phyloP scores from a whole-genome alignment of 2,797 vertebrate genomes.

The Helicolenus hilgendorfi region DNA sequence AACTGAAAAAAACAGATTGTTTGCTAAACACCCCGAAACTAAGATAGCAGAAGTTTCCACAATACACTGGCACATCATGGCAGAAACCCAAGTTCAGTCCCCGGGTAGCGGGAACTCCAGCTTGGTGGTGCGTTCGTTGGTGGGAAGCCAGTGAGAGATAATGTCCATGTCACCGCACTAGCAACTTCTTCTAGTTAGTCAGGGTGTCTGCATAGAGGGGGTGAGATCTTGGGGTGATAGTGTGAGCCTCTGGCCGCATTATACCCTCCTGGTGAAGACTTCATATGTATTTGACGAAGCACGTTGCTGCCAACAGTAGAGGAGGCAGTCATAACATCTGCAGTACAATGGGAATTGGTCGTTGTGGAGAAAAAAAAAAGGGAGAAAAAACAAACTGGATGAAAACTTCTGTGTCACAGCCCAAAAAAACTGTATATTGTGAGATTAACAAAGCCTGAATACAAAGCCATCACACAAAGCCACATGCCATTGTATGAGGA shows the following conservation, averaged over 20 bases:
- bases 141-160: neutral
- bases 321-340: neutral
- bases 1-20: neutral
- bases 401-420: neutral
- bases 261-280: neutral
- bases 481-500: neutral
- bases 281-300: neutral
- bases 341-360: neutral
- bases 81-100: neutral
- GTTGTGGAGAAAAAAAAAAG: neutral
- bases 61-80: neutral
- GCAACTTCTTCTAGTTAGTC: neutral
- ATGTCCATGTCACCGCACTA: neutral
- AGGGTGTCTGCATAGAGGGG: neutral
- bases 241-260: neutral
- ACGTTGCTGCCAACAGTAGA: neutral
- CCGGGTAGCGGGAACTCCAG: neutral
- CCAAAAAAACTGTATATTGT: neutral
- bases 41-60: neutral
- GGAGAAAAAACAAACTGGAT: neutral
- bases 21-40: neutral
- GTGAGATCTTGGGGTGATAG: neutral
- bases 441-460: neutral
- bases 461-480: neutral
- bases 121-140: neutral